Percentiles rank a stretch among this genome's conserved stretches.
Conservation (phyloP, 2,113 vertebrate genomes). For the Clarias macrocephalus region DNA sequence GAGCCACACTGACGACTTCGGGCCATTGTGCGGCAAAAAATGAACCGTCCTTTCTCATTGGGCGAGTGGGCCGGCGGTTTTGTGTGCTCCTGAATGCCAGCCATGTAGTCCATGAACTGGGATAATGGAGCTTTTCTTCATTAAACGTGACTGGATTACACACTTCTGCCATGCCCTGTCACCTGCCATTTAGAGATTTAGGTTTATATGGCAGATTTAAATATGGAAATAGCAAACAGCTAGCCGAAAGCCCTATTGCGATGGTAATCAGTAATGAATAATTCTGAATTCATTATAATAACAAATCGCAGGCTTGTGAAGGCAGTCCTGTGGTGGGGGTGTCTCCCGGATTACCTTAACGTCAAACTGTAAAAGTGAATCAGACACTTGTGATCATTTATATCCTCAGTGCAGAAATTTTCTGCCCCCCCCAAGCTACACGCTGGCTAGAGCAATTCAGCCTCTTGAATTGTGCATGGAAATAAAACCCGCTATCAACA, state of each 20-base stretch:
- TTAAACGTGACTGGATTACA: slow-evolving; percentile 58
- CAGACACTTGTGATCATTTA: slow-evolving; percentile 30
- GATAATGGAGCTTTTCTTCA: slow-evolving; percentile 54
- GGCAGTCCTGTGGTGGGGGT: slow-evolving; percentile 21
- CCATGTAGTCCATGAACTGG: slow-evolving; percentile 44
- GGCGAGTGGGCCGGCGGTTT: slow-evolving; percentile 45
- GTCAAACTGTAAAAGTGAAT: slow-evolving; percentile 44
- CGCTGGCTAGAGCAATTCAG: background rate
- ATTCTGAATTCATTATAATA: slow-evolving; percentile 60
- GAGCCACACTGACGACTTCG: slow-evolving; percentile 41
- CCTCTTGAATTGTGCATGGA: background rate
- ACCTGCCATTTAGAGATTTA: slow-evolving; percentile 32
- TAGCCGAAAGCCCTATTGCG: slow-evolving; percentile 50
- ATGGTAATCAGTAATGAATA: slow-evolving; percentile 62
- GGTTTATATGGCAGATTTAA: slow-evolving; percentile 52
- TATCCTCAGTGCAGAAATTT: background rate
- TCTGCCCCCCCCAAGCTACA: background rate
- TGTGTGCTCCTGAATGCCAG: slow-evolving; percentile 45
- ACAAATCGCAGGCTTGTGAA: slow-evolving; percentile 47
- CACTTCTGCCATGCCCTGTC: slow-evolving; percentile 44
- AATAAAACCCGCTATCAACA: background rate
- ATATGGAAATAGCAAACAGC: slow-evolving; percentile 50
- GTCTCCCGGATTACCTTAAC: slow-evolving; percentile 25
- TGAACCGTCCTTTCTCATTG: slow-evolving; percentile 48
- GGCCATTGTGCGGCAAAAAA: slow-evolving; percentile 50